A percentile compares a stretch with the other conserved stretches of the same genome.
Evolutionary conservation across 2,888 invertebrate genomes (phyloP).

Genomic region (Pimpla rufipes): DNA sequence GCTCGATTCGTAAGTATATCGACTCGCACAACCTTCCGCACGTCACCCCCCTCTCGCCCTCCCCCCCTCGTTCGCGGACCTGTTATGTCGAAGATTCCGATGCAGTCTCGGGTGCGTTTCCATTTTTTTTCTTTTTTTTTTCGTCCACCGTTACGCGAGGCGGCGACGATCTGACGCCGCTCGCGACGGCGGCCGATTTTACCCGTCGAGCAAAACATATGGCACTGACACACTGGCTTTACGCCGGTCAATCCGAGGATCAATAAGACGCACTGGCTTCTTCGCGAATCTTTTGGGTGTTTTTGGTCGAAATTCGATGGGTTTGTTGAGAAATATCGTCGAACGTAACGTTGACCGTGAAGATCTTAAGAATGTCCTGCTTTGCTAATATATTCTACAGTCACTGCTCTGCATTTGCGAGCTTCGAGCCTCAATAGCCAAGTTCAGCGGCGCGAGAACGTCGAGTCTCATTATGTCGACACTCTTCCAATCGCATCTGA

Average conservation of each 20-base stretch:
- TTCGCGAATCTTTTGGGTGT: neutral
- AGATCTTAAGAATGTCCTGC: slow-evolving; percentile 21
- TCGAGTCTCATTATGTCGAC: slow-evolving; percentile 12
- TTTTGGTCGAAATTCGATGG: slow-evolving; percentile 5
- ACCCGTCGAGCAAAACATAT: slow-evolving; percentile 17
- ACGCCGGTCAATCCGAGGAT: slow-evolving; percentile 36
- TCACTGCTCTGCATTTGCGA: neutral
- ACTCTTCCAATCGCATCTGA: slow-evolving; percentile 15
- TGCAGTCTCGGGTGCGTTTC: neutral
- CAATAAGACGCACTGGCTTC: slow-evolving; percentile 3
- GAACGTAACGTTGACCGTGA: slow-evolving; percentile 53
- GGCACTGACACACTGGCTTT: slow-evolving; percentile 17
- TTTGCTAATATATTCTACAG: slow-evolving; percentile 21
- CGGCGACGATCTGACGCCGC: no score
- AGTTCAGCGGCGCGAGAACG: slow-evolving; percentile 44
- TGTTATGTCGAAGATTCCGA: slow-evolving; percentile 4
- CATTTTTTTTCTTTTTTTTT: neutral
- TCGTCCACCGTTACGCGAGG: no score
- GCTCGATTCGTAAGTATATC: slow-evolving; percentile 82
- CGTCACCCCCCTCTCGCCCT: neutral
- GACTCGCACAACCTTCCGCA: neutral
- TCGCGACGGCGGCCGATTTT: neutral
- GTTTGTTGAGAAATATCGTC: neutral
- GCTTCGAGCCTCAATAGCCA: slow-evolving; percentile 36
- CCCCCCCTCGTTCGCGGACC: neutral